Base-by-base conservation (phyloP, 2,797 vertebrate genomes). In the Agapornis canus region DNA sequence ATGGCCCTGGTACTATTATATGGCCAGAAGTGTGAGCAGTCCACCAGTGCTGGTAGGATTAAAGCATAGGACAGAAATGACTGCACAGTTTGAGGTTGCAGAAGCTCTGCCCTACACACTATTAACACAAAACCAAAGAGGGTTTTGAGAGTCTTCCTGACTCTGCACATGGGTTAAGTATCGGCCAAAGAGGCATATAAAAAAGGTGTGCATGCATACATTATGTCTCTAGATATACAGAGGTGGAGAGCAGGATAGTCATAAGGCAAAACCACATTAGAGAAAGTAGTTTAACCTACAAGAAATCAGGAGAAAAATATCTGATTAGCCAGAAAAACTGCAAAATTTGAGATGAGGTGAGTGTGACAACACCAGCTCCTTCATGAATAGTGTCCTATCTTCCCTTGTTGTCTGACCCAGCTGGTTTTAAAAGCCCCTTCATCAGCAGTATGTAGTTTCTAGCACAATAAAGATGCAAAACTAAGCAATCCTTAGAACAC, bases 391-490 rank as follows among this genome's bases (percentile, higher is more conserved):
- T 51, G 15, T 77, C 94, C 48, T 79, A 27, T 84, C 42, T 85
- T 78, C 39, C 51, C 93, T 52, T 76, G 35, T 80, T 75, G 61
- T 81, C 65, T 51, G 27, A 82, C 39, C 71, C 56, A 57, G 71
- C 86, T 85, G 13, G 21, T 91, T 95, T 75, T 49, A 72, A 93
- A 92, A 90, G 89, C 40, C 37, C 37, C 48, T 90, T 89, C 60
- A 69, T 59, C 69, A 86, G 85, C 82, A 84, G 45, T 23, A 37
- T 43, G 48, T 27, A 10, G 42, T 72, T 76, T 94, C 18, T 35
- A 81, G 45, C 45, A 92, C 35, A 69, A 63, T 25, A 77, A 82
- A 89, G 13, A 45, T 70, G 21, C n/a, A 92, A 68, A 95, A 60
- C 68, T 18, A 69, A 81, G 63, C 43, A 64, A 19, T 51, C 59